Conservation (phyloP, 2,888 invertebrate genomes). For the Aphodius sticticus region DNA sequence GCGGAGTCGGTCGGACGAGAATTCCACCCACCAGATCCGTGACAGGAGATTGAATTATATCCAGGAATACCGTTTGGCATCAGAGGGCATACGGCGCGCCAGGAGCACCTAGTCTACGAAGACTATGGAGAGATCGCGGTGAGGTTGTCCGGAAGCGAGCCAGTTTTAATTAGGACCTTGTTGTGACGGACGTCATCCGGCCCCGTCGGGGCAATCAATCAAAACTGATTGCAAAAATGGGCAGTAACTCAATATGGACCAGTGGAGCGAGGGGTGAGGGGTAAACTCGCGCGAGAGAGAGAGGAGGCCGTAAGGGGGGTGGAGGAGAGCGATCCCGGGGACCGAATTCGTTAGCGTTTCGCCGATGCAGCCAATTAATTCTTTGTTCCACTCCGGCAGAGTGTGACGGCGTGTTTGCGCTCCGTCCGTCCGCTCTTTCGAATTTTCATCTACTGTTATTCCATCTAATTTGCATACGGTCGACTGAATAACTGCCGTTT, state of each 20-base stretch:
- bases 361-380: slow-evolving; percentile 50
- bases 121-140: not conserved
- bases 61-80: not conserved
- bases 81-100: not conserved
- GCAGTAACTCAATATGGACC: slow-evolving; percentile 41
- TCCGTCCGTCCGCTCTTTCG: slow-evolving; percentile 37
- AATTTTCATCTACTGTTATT: slow-evolving; percentile 33
- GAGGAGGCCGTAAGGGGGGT: slow-evolving; percentile 6
- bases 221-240: slow-evolving; percentile 42
- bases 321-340: slow-evolving; percentile 35
- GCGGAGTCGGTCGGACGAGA: slow-evolving; percentile 13
- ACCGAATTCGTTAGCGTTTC: slow-evolving; percentile 38
- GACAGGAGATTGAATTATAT: slow-evolving; percentile 4
- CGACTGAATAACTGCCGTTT: slow-evolving; percentile 28
- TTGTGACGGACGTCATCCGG: slow-evolving; percentile 32
- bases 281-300: not conserved
- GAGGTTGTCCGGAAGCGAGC: slow-evolving; percentile 6
- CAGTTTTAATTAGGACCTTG: slow-evolving; percentile 36
- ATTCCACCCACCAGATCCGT: slow-evolving; percentile 10
- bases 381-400: slow-evolving; percentile 46
- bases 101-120: not conserved
- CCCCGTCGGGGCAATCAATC: slow-evolving; percentile 38
- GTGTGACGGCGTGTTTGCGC: slow-evolving; percentile 38
- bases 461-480: slow-evolving; percentile 31
- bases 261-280: not conserved